These are phyloP conservation scores for Pogonomyrmex barbatus DNA, from an alignment of 1,140 invertebrate genomes.

Conservation along the genomic window DNA sequence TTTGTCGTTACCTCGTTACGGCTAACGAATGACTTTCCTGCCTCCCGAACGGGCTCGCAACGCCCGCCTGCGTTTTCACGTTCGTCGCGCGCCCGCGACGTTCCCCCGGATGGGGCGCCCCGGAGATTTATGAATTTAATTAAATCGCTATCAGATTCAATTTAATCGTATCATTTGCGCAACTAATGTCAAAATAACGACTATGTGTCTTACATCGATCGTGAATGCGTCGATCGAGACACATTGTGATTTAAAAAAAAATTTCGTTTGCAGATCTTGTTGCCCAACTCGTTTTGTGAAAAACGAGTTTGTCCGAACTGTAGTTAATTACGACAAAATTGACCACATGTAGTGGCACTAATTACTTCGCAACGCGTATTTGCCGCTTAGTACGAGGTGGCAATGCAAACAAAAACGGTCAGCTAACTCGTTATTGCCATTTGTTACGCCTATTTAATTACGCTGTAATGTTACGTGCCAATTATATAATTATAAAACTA, in stretches of 20 bases:
- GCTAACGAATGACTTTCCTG: conserved; percentile 48
- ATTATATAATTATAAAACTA: conserved; percentile 7
- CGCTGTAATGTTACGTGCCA: not conserved
- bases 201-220: not conserved
- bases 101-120: conserved; percentile 29
- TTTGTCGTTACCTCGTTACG: conserved; percentile 65
- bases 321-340: not conserved
- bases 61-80: conserved; percentile 30
- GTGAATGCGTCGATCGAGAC: not conserved
- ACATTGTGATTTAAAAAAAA: conserved; percentile 15
- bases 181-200: conserved; percentile 28
- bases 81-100: conserved; percentile 35
- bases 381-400: not conserved
- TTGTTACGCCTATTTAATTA: conserved; percentile 28
- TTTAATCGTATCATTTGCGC: conserved; percentile 22
- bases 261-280: not conserved
- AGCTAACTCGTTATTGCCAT: not conserved
- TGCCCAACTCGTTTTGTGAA: not conserved
- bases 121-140: conserved; percentile 56
- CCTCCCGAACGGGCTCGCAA: not conserved
- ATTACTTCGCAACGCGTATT: not conserved
- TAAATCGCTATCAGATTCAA: conserved; percentile 51
- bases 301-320: not conserved
- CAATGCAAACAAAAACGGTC: not conserved
- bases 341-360: too few relatives aligned